Base-by-base conservation (phyloP, 2,888 invertebrate species). In the Ennomos erosarius region DNA sequence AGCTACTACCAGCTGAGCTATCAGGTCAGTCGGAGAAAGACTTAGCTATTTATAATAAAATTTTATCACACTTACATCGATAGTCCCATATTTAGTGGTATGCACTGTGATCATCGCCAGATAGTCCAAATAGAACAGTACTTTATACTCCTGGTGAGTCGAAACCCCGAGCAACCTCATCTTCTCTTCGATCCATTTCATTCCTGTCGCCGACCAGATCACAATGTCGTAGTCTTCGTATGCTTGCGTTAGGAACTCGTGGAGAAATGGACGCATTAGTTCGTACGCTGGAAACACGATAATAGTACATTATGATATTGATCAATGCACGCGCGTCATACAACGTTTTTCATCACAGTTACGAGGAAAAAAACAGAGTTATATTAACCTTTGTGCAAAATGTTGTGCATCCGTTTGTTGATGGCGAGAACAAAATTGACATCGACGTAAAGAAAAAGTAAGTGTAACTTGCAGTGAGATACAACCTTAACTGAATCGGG, bases 101-200 rank as follows among this genome's bases (percentile, higher is more conserved):
- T 98, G 96, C 1, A 99, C 97, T 1, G 98, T 97, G 64, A 99
- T 99, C 99, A 99, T 99, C 0, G 99, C 99, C 62, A 96, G 88
- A 54, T 96, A 96, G 82, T 99, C 99, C 60, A 99, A 87, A 85
- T 98, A 96, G 88, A 98, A 99, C 81, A 96, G 95, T 59, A 99
- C 96, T 90, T 98, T 99, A 80, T 99, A 99, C 66, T 96, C 95
- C 0, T 95, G 93, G 83, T 98, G 95, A 2, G 93, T 94, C 0
- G 96, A 93, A 0, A 99, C 98, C 0, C 98, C 98, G 0, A 99
- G 91, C 44, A 99, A 88, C 61, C 96, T 95, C 98, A 99, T 98
- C 87, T 99, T 99, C 76, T 98, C 98, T 73, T 98, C 97, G 44
- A 99, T 99, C 99, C 99, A 99, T 77, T 98, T 98, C 98, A 99